These are phyloP conservation scores for Dasypogon diadema DNA, from an alignment of 2,888 invertebrate species.

Conservation along the genomic window DNA sequence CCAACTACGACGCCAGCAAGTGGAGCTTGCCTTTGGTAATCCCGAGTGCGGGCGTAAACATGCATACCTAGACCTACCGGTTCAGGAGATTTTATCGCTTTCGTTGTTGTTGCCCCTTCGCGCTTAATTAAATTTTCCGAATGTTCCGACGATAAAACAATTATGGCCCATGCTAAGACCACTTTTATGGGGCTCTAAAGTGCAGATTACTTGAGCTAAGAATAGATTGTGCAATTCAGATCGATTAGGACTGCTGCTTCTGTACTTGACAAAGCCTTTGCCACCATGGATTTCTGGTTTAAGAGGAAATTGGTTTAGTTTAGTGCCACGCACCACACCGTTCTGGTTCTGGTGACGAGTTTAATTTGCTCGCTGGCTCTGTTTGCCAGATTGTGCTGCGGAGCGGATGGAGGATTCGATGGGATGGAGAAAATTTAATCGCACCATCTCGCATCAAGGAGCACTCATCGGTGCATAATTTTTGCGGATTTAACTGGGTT, in stretches of 20 bases:
- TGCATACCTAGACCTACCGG: slow-evolving; percentile 27
- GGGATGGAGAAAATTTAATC: too few species aligned
- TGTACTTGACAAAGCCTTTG: slow-evolving; percentile 26
- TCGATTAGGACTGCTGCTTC: slow-evolving; percentile 24
- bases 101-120: slow-evolving; percentile 26
- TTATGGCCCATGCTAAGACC: slow-evolving; percentile 29
- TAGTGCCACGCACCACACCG: neutral
- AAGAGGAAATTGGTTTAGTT: slow-evolving; percentile 24
- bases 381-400: neutral
- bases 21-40: neutral
- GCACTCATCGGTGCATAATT: too few species aligned
- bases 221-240: slow-evolving; percentile 36
- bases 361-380: neutral
- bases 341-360: neutral
- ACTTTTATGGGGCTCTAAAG: slow-evolving; percentile 45
- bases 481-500: too few species aligned
- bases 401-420: too few species aligned
- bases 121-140: slow-evolving; percentile 47
- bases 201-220: slow-evolving; percentile 36
- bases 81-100: neutral
- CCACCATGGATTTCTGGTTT: slow-evolving; percentile 11
- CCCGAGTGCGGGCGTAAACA: neutral
- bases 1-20: neutral
- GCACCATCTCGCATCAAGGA: too few species aligned
- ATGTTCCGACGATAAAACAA: slow-evolving; percentile 46